A percentile compares a stretch with the other conserved stretches of the same genome.
These are phyloP conservation scores for Rhabdomys pumilio DNA, from an alignment of 2,797 vertebrate genomes.

Conservation along the genomic window DNA sequence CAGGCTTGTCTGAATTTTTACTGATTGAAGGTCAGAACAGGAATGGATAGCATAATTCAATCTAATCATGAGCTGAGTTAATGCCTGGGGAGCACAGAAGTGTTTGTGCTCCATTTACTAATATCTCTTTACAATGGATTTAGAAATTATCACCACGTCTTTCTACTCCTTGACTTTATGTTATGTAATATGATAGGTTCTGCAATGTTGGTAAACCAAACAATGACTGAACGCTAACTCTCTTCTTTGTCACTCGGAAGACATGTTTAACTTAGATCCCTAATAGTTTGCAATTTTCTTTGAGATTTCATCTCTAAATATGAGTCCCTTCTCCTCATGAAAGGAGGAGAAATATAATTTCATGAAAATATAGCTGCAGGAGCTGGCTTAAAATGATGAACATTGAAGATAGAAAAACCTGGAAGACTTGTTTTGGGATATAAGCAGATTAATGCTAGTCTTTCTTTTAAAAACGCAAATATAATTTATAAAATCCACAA, in stretches of 20 bases:
- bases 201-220: background rate
- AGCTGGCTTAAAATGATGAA: background rate
- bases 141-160: background rate
- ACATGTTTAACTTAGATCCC: constrained; percentile 14
- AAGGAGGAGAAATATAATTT: background rate
- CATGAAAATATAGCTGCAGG: background rate
- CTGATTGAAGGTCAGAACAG: background rate
- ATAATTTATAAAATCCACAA: constrained; percentile 80
- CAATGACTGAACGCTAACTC: constrained; percentile 12
- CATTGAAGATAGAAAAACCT: background rate
- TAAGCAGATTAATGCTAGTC: constrained; percentile 64
- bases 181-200: background rate
- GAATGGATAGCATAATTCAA: background rate
- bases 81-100: background rate
- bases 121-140: background rate
- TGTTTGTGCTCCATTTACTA: background rate
- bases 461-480: constrained; percentile 81
- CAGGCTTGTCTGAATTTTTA: background rate
- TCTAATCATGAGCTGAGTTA: background rate
- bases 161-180: background rate
- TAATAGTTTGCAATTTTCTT: background rate
- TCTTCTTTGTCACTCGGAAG: background rate
- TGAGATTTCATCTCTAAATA: constrained; percentile 27
- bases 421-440: background rate
- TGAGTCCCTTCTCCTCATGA: background rate